phyloP scores from a whole-genome alignment of 2,797 vertebrate species.

The Macropus fuliginosus region DNA sequence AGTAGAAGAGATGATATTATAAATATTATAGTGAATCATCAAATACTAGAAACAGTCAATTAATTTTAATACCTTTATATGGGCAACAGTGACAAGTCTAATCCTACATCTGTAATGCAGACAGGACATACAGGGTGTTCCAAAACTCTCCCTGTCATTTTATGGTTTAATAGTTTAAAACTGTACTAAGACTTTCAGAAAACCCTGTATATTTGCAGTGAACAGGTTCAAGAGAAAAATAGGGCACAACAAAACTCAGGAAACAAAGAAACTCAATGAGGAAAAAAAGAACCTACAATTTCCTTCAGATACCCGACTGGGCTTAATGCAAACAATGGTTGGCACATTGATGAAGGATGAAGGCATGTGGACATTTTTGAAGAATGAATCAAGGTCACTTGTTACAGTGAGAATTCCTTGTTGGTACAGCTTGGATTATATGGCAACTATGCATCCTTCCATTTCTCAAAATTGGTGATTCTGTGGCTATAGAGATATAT shows the following conservation, averaged over 20 bases:
- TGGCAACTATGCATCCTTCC: neutral
- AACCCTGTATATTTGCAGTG: conserved; percentile 55
- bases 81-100: conserved; percentile 38
- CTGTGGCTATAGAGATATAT: neutral
- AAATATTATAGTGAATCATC: conserved; percentile 28
- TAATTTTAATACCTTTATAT: conserved; percentile 54
- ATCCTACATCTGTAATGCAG: neutral
- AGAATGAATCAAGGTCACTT: neutral
- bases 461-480: neutral
- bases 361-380: neutral
- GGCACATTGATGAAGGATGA: neutral
- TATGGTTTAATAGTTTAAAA: neutral
- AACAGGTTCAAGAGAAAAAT: conserved; percentile 56
- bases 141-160: neutral
- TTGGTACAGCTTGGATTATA: neutral
- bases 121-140: conserved; percentile 15
- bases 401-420: neutral
- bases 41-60: conserved; percentile 54
- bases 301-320: neutral
- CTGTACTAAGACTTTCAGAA: neutral
- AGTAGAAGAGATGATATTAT: conserved; percentile 54
- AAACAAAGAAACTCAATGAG: conserved; percentile 63
- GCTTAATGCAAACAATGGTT: neutral
- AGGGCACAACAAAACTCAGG: conserved; percentile 40
- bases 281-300: conserved; percentile 17